Percentiles rank a stretch among this genome's conserved stretches.
Evolutionary conservation across 2,113 vertebrate genomes (phyloP).

Genomic region (Zosterops hypoxanthus): DNA sequence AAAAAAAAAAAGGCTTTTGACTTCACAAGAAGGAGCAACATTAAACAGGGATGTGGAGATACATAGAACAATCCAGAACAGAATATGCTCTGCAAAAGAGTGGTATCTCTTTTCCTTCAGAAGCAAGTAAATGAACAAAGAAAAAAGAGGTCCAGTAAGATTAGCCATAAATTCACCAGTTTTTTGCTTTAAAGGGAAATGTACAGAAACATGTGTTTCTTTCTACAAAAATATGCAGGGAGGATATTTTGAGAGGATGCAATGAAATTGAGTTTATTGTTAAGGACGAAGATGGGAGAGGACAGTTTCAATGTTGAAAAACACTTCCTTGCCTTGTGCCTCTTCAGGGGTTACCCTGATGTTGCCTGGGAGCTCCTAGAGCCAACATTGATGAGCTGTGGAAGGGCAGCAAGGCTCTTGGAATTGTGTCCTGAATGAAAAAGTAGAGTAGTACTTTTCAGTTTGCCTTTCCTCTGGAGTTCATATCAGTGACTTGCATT

Average conservation of each 20-base stretch:
- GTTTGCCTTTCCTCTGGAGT: not conserved
- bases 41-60: not conserved
- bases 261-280: not conserved
- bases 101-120: not conserved
- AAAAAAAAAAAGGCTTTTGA: not conserved
- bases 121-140: not conserved
- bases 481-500: accelerated
- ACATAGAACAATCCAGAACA: not conserved
- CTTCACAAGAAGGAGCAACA: not conserved
- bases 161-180: accelerated
- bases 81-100: accelerated
- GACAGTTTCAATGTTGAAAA: not conserved
- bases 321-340: not conserved
- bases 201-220: not conserved
- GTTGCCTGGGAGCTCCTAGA: accelerated
- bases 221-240: not conserved
- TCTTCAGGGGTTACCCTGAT: accelerated
- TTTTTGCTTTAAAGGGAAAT: not conserved
- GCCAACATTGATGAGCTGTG: not conserved
- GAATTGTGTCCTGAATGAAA: not conserved
- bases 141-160: not conserved
- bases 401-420: accelerated
- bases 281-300: not conserved
- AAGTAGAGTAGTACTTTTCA: not conserved
- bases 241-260: not conserved